A percentile compares a stretch with the other conserved stretches of the same genome.
These are phyloP conservation scores for Micromys minutus DNA, from an alignment of 2,113 vertebrate species.

Conservation along the genomic window DNA sequence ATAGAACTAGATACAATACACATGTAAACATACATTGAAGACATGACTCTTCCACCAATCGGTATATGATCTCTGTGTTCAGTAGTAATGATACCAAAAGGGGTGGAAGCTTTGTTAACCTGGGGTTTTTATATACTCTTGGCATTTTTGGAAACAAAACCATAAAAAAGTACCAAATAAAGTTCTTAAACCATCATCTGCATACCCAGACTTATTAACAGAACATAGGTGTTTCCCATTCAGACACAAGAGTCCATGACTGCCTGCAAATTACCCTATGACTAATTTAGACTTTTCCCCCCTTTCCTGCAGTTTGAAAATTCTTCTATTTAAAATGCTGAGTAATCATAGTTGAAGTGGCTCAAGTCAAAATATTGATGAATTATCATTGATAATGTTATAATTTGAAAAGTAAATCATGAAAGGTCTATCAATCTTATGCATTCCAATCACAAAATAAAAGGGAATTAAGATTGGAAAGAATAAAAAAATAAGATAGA, in stretches of 20 bases:
- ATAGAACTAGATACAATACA: neutral
- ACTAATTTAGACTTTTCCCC: neutral
- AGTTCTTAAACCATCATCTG: neutral
- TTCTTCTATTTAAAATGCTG: neutral
- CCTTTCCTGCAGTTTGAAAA: neutral
- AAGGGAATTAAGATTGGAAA: neutral
- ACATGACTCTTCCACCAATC: neutral
- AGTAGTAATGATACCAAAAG: slow-evolving; percentile 33
- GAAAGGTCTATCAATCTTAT: neutral
- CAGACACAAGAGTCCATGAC: neutral
- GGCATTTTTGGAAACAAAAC: neutral
- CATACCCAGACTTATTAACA: neutral
- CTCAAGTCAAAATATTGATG: neutral
- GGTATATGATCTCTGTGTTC: neutral
- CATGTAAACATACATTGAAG: neutral
- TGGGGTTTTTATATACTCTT: neutral
- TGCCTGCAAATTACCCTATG: neutral
- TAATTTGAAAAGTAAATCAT: neutral
- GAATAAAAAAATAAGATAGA: neutral
- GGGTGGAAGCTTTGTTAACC: neutral
- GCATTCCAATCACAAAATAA: neutral
- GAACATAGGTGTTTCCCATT: neutral
- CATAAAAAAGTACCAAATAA: neutral
- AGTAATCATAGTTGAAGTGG: neutral
- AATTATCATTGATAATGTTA: neutral